Evolutionary conservation across 2,113 vertebrate species (phyloP), one percentile per base, ranked within the genome.

Genomic region (Neotoma lepida): DNA sequence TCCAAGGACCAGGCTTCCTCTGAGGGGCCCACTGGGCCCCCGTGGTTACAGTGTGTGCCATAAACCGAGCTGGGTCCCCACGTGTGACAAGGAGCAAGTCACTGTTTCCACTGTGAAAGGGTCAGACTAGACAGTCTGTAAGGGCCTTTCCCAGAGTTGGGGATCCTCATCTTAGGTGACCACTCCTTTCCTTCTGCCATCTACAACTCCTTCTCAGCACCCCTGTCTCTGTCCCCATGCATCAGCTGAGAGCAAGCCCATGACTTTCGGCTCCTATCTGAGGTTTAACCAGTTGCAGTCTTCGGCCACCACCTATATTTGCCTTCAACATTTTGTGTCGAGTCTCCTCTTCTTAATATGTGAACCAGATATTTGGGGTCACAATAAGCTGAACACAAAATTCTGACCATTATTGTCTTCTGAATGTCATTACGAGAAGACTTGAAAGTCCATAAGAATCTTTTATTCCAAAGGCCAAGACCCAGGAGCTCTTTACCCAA

Each of bases 221-320:
- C 39, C n/a, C 10, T 3, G 12, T 6, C 18, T 5, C 39, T 4
- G 0, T 0, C 13, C 41, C 44, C 15, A 22, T 0, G 24, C 6
- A 20, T 89, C 68, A 39, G 35, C 41, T 44, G 49, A 66, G 3
- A 91, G 28, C 0, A 10, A 39, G 35, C 5, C 22, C 8, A 1
- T 24, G 0, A 2, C 9, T 63, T 17, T 49, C 22, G 68, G 7
- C 24, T 46, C 10, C 41, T 9, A 26, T 28, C 7, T 46, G 30
- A 33, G n/a, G 41, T n/a, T 77, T 70, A 39, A 46, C 71, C 51
- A 22, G 39, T 81, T 13, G 6, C 63, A 3, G 1, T 30, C 66
- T 90, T 74, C 61, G 51, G 49, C 14, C 44, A 74, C 58, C 61
- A 1, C 3, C n/a, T 4, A 26, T 41, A 54, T 73, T 85, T 91